phyloP scores from a whole-genome alignment of 2,797 vertebrate species.

The Gadopsis marmoratus region DNA sequence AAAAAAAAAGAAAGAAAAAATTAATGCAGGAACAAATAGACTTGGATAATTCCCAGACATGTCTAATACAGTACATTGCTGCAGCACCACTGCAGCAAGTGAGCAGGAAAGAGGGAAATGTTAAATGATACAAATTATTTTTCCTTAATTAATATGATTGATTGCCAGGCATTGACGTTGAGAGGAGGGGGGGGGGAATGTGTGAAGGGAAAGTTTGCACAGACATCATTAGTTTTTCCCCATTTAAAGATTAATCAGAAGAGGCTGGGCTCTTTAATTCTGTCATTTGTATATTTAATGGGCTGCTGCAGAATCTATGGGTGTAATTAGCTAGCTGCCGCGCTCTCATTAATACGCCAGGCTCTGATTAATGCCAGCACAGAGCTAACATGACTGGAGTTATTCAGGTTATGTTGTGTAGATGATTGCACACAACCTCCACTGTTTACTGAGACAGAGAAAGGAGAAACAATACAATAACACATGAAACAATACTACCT shows the following conservation, averaged over 20 bases:
- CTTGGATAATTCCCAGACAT: slow-evolving; percentile 72
- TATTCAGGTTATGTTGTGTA: slow-evolving; percentile 99
- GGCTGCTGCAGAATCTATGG: slow-evolving; percentile 99
- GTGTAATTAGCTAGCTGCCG: slow-evolving; percentile 99
- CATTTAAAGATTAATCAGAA: slow-evolving; percentile 99
- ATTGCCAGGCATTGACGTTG: slow-evolving; percentile 95
- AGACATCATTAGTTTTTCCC: slow-evolving; percentile 99
- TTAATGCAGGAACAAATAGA: slow-evolving; percentile 64
- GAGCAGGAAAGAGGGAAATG: slow-evolving; percentile 85
- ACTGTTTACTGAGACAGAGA: slow-evolving; percentile 89
- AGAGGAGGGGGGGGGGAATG: slow-evolving; percentile 96
- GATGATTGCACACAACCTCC: slow-evolving; percentile 99
- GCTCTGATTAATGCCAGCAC: slow-evolving; percentile 99
- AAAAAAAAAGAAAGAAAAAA: slow-evolving; percentile 45
- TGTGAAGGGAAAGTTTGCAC: slow-evolving; percentile 99
- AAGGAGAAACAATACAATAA: slow-evolving; percentile 69
- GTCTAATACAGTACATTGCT: slow-evolving; percentile 65
- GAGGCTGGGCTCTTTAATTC: slow-evolving; percentile 99
- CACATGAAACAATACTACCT: slow-evolving; percentile 62
- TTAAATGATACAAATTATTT: slow-evolving; percentile 88
- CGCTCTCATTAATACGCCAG: slow-evolving; percentile 99
- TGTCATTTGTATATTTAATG: slow-evolving; percentile 99
- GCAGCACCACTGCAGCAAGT: slow-evolving; percentile 66
- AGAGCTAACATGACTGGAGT: slow-evolving; percentile 99
- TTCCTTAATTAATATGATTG: slow-evolving; percentile 97